Evolutionary conservation across 2,888 invertebrate genomes (phyloP).

Genomic region (Eristalis tenax): DNA sequence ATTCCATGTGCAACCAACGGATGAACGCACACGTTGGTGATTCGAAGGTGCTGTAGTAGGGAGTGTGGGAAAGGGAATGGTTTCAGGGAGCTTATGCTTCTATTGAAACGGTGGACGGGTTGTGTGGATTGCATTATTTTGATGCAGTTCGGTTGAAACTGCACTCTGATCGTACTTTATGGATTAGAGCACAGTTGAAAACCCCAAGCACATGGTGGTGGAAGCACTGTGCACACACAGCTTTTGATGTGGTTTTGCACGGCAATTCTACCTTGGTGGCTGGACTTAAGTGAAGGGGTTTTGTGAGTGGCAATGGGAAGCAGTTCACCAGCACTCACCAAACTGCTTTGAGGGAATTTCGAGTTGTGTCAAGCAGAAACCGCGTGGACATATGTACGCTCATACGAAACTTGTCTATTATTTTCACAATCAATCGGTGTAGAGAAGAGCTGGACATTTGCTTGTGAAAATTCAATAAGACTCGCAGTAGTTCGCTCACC

Average conservation of each 20-base stretch:
- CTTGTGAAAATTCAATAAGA: too few relatives aligned
- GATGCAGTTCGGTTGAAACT: constrained; percentile 60
- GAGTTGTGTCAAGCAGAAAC: constrained; percentile 12
- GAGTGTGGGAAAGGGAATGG: not conserved
- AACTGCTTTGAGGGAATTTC: constrained; percentile 48
- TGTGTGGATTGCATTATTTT: constrained; percentile 55
- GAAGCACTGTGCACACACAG: constrained; percentile 16
- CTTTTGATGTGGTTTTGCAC: constrained; percentile 54
- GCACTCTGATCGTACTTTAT: constrained; percentile 62
- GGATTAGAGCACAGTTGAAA: constrained; percentile 35
- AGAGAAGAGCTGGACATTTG: too few relatives aligned
- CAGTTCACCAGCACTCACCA: constrained; percentile 22
- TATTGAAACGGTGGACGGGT: constrained; percentile 14
- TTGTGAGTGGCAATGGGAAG: not conserved
- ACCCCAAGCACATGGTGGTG: constrained; percentile 39
- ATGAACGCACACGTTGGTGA: constrained; percentile 37
- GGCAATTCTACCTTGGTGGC: constrained; percentile 30
- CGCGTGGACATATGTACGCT: not conserved
- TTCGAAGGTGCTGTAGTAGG: not conserved
- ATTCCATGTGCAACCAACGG: constrained; percentile 47
- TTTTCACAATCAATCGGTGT: too few relatives aligned
- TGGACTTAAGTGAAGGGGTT: constrained; percentile 25
- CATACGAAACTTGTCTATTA: not conserved
- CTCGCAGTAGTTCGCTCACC: too few relatives aligned
- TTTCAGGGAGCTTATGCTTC: not conserved